Evolutionary conservation across 2,797 vertebrate species (phyloP).

Genomic region (Squalus acanthias): DNA sequence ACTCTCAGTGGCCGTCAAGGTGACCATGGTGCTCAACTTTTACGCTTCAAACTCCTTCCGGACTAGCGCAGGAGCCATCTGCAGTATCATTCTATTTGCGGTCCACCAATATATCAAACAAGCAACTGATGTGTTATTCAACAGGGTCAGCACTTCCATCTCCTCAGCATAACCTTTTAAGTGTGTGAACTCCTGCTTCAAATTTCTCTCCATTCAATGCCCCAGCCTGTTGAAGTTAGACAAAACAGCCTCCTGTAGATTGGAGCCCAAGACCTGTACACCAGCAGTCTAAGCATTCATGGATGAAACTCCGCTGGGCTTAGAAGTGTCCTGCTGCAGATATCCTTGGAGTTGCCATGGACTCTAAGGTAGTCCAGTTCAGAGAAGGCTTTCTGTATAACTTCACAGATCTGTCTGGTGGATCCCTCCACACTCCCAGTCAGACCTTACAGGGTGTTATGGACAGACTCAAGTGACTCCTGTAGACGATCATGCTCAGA

Average conservation of each 20-base stretch:
- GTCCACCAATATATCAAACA: neutral
- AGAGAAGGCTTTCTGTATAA: too few species aligned
- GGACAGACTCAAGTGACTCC: too few species aligned
- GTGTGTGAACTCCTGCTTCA: too few species aligned
- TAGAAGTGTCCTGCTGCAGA: neutral
- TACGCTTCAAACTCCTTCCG: neutral
- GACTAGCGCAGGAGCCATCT: neutral
- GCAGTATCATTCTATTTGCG: neutral
- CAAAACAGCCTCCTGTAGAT: neutral
- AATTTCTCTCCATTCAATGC: too few species aligned
- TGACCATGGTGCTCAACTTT: neutral
- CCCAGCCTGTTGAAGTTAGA: neutral
- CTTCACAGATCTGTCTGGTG: too few species aligned
- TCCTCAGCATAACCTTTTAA: too few species aligned
- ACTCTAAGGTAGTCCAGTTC: too few species aligned
- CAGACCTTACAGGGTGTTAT: too few species aligned
- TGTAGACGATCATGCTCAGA: too few species aligned
- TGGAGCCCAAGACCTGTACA: neutral
- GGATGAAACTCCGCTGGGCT: neutral
- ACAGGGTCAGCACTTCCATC: too few species aligned
- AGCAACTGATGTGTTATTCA: neutral
- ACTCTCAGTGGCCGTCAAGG: neutral
- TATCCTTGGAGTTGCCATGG: neutral
- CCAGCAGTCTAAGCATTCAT: neutral
- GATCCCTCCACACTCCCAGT: too few species aligned